Percentiles rank a stretch among this genome's conserved stretches.
These are phyloP conservation scores for Sciaenops ocellatus DNA, from an alignment of 2,797 vertebrate genomes.

Conservation along the genomic window DNA sequence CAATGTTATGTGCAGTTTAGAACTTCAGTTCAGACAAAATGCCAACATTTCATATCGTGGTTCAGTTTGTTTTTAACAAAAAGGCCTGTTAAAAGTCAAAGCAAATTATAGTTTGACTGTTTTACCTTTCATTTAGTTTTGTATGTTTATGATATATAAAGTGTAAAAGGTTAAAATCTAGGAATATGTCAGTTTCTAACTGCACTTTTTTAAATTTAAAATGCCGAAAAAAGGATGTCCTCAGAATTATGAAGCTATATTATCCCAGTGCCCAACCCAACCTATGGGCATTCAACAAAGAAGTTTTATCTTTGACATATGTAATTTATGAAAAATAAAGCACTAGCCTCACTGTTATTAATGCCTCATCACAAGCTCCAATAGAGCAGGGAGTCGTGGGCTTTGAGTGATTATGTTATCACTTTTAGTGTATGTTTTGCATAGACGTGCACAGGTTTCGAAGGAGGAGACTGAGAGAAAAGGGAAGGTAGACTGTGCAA, in stretches of 20 bases:
- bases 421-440: constrained; percentile 85
- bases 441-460: constrained; percentile 78
- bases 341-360: constrained; percentile 81
- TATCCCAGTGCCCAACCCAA: constrained; percentile 40
- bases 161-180: not conserved
- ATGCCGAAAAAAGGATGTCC: constrained; percentile 1
- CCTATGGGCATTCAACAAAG: constrained; percentile 73
- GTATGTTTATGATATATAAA: not conserved
- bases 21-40: not conserved
- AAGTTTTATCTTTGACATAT: constrained; percentile 84
- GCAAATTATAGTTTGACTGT: constrained; percentile 1
- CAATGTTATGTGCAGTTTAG: not conserved
- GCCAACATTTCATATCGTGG: not conserved
- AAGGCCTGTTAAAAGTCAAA: not conserved
- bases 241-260: constrained; percentile 47
- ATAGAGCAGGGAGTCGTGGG: constrained; percentile 85
- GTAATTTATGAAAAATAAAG: constrained; percentile 87
- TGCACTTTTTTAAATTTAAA: not conserved
- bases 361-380: constrained; percentile 88
- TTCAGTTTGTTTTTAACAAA: not conserved
- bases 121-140: not conserved
- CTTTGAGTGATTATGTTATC: constrained; percentile 88
- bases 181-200: not conserved
- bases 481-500: constrained; percentile 43
- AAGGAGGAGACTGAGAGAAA: constrained; percentile 35